Conservation (phyloP, 2,113 vertebrate genomes). For the Euleptes europaea region DNA sequence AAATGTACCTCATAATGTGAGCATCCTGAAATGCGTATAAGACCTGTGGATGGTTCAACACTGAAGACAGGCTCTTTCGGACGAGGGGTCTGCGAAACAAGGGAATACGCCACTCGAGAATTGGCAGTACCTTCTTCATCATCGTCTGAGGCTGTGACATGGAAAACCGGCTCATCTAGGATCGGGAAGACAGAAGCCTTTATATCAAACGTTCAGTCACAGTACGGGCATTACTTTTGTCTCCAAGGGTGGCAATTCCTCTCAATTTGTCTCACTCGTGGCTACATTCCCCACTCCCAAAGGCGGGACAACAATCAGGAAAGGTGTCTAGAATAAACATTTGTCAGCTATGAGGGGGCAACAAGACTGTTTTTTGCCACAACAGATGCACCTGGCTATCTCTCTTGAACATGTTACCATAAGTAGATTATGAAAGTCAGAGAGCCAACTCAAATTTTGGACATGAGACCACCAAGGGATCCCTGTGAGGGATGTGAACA, state of each 20-base stretch:
- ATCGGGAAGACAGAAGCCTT: constrained; percentile 11
- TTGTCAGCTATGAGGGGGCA: no score
- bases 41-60: constrained; percentile 1
- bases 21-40: constrained; percentile 71
- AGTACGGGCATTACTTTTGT: not conserved
- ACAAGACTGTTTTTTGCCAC: not conserved
- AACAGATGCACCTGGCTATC: no score
- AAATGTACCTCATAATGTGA: constrained; percentile 78
- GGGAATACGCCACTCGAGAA: constrained; percentile 68
- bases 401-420: no score
- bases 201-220: not conserved
- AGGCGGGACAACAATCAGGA: not conserved
- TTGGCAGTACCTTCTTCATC: constrained; percentile 63
- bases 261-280: no score
- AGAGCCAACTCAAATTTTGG: not conserved
- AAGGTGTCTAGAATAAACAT: not conserved
- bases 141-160: constrained; percentile 61
- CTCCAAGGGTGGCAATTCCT: no score
- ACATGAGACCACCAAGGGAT: not conserved
- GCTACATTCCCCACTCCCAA: no score
- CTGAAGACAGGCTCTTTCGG: constrained; percentile 55
- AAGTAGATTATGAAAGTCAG: not conserved
- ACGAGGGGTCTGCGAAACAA: constrained; percentile 66
- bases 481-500: no score
- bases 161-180: constrained; percentile 56